Conservation (phyloP, 2,113 vertebrate species). For the Dryoscopus gambensis region DNA sequence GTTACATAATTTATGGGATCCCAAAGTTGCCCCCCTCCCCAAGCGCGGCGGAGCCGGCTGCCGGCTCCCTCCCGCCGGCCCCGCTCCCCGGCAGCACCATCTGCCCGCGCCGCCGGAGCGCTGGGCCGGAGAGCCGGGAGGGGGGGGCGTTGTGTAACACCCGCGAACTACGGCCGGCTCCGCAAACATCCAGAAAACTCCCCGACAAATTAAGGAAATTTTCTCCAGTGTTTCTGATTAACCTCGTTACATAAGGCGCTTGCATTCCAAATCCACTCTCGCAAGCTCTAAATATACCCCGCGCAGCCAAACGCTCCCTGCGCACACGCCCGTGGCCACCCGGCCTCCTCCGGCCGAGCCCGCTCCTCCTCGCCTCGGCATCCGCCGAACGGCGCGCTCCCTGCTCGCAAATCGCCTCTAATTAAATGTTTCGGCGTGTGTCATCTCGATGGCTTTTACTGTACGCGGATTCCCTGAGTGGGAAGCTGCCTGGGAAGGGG, state of each 20-base stretch:
- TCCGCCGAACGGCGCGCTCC: conserved; percentile 7
- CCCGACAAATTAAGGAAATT: conserved; percentile 70
- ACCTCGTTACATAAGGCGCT: conserved; percentile 97
- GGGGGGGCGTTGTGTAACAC: conserved; percentile 13
- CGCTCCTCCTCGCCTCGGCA: not conserved
- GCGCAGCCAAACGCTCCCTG: conserved; percentile 59
- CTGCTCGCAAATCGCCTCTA: conserved; percentile 55
- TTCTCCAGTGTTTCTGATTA: conserved; percentile 89
- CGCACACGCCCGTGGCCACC: conserved; percentile 24
- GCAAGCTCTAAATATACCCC: conserved; percentile 88
- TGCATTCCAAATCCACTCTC: conserved; percentile 89
- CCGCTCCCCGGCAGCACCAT: not conserved
- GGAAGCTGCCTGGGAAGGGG: conserved; percentile 78
- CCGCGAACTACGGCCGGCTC: conserved; percentile 20
- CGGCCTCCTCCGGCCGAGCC: not conserved
- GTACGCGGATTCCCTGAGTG: conserved; percentile 82
- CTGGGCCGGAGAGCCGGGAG: not conserved
- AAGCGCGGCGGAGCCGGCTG: not conserved
- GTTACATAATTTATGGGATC: conserved; percentile 69
- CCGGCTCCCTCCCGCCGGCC: not conserved
- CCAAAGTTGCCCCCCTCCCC: conserved; percentile 40
- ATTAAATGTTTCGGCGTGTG: conserved; percentile 68
- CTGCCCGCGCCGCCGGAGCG: conserved; percentile 4
- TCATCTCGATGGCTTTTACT: conserved; percentile 74
- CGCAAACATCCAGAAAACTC: conserved; percentile 23